Base-by-base conservation (phyloP, 2,888 invertebrate genomes). In the Diploptera punctata region DNA sequence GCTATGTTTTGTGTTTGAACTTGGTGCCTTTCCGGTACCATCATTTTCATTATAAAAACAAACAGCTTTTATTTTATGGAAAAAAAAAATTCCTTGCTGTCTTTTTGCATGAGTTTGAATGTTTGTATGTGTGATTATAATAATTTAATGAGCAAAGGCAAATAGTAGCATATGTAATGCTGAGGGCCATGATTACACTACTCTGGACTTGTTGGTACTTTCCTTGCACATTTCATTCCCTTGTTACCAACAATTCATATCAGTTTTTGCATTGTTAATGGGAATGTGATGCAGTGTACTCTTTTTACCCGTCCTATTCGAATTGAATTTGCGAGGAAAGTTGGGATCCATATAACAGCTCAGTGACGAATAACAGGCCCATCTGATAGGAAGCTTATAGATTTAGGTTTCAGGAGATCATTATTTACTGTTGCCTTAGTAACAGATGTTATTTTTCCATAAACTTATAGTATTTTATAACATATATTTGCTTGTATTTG, bases 1-100 rank as follows among this genome's bases (percentile, higher is more conserved):
- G 72, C 68, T 72, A 68, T 68, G 68, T n/a, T 43, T 24, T 52
- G 57, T 67, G 67, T 72, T 44, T 43, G 7, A 67, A 67, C 67
- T 47, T 60, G 29, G 69, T 69, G 69, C 43, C 43, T 69, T 69
- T 69, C 44, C 43, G 44, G 54, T 60, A 57, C 57, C 44, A 44
- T 19, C 21, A 43, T 19, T 57, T 38, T 44, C 31, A 38, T 29
- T 38, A 31, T 29, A 26, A 52, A 68, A 49, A 54, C 16, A 29
- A 68, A 26, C 26, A 38, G 18, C n/a, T 69, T 69, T 69, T 69
- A 54, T 57, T 60, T 70, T 43, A 65, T 44, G 9, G 19, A 16
- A 62, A 47, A 21, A 24, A 38, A 47, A 21, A 19, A 16, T 24
- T 9, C 33, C 43, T 65, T 70, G 70, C 70, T 70, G 70, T 70